Conservation (phyloP, 2,888 invertebrate species). For the Aphidius colemani region DNA sequence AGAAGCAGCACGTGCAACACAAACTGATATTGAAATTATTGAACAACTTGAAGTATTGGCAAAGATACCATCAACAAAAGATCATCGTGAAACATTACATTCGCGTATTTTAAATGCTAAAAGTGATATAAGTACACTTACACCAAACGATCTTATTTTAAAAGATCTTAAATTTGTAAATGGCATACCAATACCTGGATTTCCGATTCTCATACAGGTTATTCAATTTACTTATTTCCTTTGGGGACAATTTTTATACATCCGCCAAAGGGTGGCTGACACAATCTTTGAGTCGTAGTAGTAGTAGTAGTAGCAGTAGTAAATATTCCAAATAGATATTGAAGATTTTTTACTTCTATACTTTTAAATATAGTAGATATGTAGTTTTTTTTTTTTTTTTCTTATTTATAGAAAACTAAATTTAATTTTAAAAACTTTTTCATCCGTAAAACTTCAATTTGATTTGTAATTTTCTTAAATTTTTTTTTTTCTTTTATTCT, state of each 20-base stretch:
- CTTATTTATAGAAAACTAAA: neutral
- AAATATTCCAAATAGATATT: too few species aligned
- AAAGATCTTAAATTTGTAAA: constrained; percentile 76
- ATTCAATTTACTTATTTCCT: constrained; percentile 20
- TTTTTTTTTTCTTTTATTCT: constrained; percentile 7
- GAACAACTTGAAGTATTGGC: constrained; percentile 64
- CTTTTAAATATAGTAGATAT: too few species aligned
- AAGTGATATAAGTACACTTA: constrained; percentile 69
- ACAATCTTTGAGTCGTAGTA: too few species aligned
- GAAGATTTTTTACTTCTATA: too few species aligned
- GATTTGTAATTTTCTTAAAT: constrained; percentile 2
- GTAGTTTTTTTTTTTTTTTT: neutral
- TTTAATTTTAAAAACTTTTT: neutral
- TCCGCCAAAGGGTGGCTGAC: constrained; percentile 35
- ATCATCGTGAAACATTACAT: constrained; percentile 51
- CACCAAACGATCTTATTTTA: constrained; percentile 70
- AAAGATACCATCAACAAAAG: constrained; percentile 44
- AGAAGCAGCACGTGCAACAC: constrained; percentile 70
- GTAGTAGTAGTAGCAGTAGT: too few species aligned
- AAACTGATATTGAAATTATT: constrained; percentile 68
- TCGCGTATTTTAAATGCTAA: constrained; percentile 68
- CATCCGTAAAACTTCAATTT: constrained; percentile 4
- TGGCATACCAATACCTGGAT: constrained; percentile 64
- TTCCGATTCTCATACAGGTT: constrained; percentile 71
- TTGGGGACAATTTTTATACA: constrained; percentile 36